phyloP scores from a whole-genome alignment of 2,113 vertebrate species.

The Brachyhypopomus occidentalis region DNA sequence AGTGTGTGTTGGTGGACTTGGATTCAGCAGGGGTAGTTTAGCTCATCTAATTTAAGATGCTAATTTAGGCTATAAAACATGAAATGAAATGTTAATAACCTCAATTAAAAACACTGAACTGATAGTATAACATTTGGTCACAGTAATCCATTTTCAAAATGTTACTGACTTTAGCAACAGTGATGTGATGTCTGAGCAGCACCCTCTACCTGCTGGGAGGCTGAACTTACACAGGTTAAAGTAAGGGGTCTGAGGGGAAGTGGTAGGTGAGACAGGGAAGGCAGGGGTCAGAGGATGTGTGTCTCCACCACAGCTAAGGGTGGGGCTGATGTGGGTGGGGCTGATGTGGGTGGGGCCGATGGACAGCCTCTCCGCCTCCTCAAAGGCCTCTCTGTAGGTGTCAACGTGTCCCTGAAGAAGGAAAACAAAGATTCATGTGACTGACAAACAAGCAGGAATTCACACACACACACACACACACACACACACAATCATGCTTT shows the following conservation, averaged over 20 bases:
- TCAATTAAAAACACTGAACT: neutral
- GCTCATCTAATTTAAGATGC: neutral
- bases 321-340: conserved; percentile 79
- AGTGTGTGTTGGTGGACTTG: too few species aligned
- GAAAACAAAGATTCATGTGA: neutral
- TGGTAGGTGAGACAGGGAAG: conserved; percentile 71
- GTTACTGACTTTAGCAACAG: too few species aligned
- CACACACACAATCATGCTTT: conserved; percentile 18
- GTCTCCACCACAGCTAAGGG: conserved; percentile 81
- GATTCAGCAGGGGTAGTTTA: too few species aligned
- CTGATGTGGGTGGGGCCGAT: conserved; percentile 80
- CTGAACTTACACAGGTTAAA: conserved; percentile 73
- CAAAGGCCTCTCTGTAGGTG: conserved; percentile 91
- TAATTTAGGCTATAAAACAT: neutral
- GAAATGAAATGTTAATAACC: neutral
- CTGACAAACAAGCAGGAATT: too few species aligned
- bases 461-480: neutral
- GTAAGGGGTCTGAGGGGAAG: conserved; percentile 75
- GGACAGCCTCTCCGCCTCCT: conserved; percentile 76
- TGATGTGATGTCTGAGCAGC: neutral
- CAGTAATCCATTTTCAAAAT: too few species aligned
- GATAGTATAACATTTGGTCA: too few species aligned
- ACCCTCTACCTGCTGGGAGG: conserved; percentile 56
- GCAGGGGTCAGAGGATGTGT: conserved; percentile 69
- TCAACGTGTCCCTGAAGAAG: conserved; percentile 81